Conservation (phyloP, 2,888 invertebrate genomes). For the Heteromurus nitidus region DNA sequence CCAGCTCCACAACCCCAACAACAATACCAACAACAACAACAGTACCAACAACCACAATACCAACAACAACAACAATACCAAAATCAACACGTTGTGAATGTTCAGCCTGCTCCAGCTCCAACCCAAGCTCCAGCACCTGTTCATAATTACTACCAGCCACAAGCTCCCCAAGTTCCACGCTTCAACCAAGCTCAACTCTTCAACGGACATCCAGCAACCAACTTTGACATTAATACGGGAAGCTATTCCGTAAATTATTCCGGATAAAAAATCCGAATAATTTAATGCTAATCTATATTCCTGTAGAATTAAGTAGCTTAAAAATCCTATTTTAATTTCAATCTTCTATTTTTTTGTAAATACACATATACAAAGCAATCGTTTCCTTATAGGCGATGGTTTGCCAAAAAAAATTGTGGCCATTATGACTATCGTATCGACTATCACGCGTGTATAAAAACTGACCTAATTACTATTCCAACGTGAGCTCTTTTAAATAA, state of each 20-base stretch:
- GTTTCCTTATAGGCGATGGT: too few species aligned
- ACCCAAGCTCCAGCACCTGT: constrained; percentile 74
- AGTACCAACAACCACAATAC: constrained; percentile 25
- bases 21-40: constrained; percentile 74
- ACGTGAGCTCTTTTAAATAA: too few species aligned
- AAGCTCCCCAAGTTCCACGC: constrained; percentile 54
- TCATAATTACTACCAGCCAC: constrained; percentile 73
- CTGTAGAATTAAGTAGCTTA: constrained; percentile 5
- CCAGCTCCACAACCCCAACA: constrained; percentile 76
- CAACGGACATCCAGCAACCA: constrained; percentile 83
- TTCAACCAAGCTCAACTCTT: constrained; percentile 75
- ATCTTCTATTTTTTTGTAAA: too few species aligned
- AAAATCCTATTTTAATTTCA: too few species aligned
- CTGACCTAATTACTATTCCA: too few species aligned
- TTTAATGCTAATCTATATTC: neutral
- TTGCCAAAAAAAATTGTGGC: too few species aligned
- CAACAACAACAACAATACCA: constrained; percentile 67
- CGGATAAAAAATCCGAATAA: constrained; percentile 10
- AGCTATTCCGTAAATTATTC: constrained; percentile 79
- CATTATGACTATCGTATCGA: too few species aligned
- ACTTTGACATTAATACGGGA: constrained; percentile 84
- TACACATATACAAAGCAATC: too few species aligned
- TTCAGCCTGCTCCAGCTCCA: constrained; percentile 73
- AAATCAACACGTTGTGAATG: constrained; percentile 74
- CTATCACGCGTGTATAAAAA: too few species aligned